Base-by-base conservation (phyloP, 1,140 invertebrate species). In the Phocides pigmalion region DNA sequence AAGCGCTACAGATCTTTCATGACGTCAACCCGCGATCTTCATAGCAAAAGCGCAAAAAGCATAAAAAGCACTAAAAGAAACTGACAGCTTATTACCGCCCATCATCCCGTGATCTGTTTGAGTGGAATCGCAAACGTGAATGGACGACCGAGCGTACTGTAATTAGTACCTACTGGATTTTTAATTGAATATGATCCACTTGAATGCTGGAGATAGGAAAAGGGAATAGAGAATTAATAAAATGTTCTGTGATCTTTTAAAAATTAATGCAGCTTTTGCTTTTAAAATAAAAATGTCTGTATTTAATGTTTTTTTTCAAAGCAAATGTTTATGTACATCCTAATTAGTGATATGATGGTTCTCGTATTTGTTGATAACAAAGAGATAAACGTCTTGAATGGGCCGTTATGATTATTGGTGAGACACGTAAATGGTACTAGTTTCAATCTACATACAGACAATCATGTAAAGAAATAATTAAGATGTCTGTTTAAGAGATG, bases 161-260 rank as follows among this genome's bases (percentile, higher is more conserved):
- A 58, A 58, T 58, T 58, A 58, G 54, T 58, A 42, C 54, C 42
- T 58, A 16, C 54, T 58, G 15, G 39, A 58, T 58, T 58, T 58
- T 58, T 58, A 58, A 58, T 58, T 58, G 54, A 58, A 58, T 58
- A 58, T 58, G 54, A 39, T 58, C 22, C 54, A 58, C 54, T 58
- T 46, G 54, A 58, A n/a, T 15, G 22, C 42, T 53, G 39, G 22
- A 44, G 41, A 44, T 28, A 44, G 20, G 20, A 14, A 42, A 56
- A 32, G 12, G 9, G 22, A 20, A 39, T 3, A 9, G 14, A 28
- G 20, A 11, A n/a, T 39, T 25, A 51, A 51, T 25, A 53, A 22
- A 41, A 44, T 42, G 19, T 42, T 56, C 53, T 22, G 39, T 25
- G 3, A 42, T n/a, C 44, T 9, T 56, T 35, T 35, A 2, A 2